Evolutionary conservation across 2,113 vertebrate genomes (phyloP).

Genomic region (Paramormyrops kingsleyae): DNA sequence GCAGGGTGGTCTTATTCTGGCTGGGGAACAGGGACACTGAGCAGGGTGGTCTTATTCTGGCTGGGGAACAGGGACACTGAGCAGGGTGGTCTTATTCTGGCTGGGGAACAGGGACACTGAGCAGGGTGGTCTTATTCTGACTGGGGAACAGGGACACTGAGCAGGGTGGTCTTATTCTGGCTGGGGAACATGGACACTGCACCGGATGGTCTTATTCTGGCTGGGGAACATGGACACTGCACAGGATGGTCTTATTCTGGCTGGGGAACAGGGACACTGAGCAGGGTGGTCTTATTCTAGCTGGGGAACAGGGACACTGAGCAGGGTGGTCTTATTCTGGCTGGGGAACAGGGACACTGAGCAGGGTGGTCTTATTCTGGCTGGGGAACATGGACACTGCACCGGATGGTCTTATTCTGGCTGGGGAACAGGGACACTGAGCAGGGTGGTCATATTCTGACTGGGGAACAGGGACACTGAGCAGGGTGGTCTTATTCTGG

Average conservation of each 20-base stretch:
- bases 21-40: background rate
- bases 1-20: background rate
- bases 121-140: too few species aligned
- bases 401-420: background rate
- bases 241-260: background rate
- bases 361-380: background rate
- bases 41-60: background rate
- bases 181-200: conserved; percentile 69
- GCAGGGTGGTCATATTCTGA: background rate
- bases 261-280: background rate
- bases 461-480: conserved; percentile 45
- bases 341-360: conserved; percentile 69
- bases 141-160: conserved; percentile 68
- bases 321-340: background rate
- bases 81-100: background rate
- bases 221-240: background rate
- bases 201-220: too few species aligned
- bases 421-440: background rate
- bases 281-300: background rate
- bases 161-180: background rate
- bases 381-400: background rate
- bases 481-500: background rate
- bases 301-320: conserved; percentile 56
- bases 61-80: background rate
- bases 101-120: conserved; percentile 56